These are phyloP conservation scores for Hippoglossus hippoglossus DNA, from an alignment of 2,797 vertebrate genomes.

Conservation along the genomic window DNA sequence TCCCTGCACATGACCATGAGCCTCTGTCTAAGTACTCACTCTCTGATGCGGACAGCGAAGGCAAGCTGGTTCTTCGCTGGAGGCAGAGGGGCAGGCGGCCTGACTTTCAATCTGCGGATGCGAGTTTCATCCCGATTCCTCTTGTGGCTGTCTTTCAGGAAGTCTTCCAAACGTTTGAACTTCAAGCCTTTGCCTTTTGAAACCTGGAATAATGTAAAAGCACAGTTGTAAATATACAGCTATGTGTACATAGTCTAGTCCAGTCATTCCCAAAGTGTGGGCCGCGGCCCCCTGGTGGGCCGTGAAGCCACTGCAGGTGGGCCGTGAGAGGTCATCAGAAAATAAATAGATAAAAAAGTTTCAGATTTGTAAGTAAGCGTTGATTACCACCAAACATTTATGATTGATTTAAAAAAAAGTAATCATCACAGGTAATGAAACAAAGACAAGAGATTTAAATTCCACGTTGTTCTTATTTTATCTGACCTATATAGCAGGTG, in stretches of 20 bases:
- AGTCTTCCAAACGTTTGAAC: slow-evolving; percentile 92
- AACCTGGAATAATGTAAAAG: slow-evolving; percentile 65
- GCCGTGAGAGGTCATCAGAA: too few species aligned
- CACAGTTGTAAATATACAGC: not conserved
- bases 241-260: not conserved
- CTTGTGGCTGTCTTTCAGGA: slow-evolving; percentile 86
- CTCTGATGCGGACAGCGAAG: slow-evolving; percentile 89
- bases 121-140: slow-evolving; percentile 84
- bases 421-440: too few species aligned
- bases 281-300: too few species aligned
- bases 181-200: slow-evolving; percentile 87
- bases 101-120: slow-evolving; percentile 78
- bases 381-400: too few species aligned
- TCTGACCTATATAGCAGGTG: too few species aligned
- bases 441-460: too few species aligned
- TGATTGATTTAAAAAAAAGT: too few species aligned
- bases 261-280: too few species aligned
- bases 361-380: too few species aligned
- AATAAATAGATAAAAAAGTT: too few species aligned
- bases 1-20: not conserved
- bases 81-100: slow-evolving; percentile 71
- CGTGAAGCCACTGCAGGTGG: too few species aligned
- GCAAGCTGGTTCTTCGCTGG: slow-evolving; percentile 87
- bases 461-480: too few species aligned
- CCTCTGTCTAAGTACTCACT: slow-evolving; percentile 79